These are phyloP conservation scores for Marisa cornuarietis DNA, from an alignment of 1,140 invertebrate genomes.

Conservation along the genomic window DNA sequence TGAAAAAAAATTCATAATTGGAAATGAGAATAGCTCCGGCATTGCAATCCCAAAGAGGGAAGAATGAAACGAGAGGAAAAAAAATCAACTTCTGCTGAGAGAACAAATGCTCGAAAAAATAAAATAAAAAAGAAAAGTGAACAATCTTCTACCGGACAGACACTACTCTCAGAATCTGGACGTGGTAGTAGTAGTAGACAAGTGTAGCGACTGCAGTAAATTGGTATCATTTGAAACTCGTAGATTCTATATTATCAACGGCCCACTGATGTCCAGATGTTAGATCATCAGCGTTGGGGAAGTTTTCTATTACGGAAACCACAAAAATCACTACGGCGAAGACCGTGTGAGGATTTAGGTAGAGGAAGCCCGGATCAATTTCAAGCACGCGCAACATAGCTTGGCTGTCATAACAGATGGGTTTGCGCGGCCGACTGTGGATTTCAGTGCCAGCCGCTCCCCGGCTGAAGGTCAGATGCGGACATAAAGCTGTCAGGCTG, in stretches of 20 bases:
- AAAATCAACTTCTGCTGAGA: background rate
- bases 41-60: background rate
- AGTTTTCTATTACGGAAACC: constrained; percentile 21
- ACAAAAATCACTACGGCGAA: background rate
- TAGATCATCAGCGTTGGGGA: background rate
- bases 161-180: too few relatives aligned
- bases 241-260: too few relatives aligned
- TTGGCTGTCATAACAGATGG: constrained; percentile 28
- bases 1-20: constrained; percentile 1
- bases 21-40: background rate
- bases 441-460: constrained; percentile 1
- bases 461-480: constrained; percentile 14
- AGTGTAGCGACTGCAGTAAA: too few relatives aligned
- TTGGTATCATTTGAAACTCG: too few relatives aligned
- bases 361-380: constrained; percentile 18
- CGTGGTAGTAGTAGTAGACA: too few relatives aligned
- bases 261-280: too few relatives aligned
- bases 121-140: background rate
- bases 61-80: background rate
- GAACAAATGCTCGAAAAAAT: background rate
- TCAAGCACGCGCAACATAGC: constrained; percentile 17
- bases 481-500: constrained; percentile 25
- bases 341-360: constrained; percentile 20
- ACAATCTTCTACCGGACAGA: too few relatives aligned
- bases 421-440: constrained; percentile 25